Evolutionary conservation across 2,888 invertebrate genomes (phyloP).

Genomic region (Trissolcus japonicus): DNA sequence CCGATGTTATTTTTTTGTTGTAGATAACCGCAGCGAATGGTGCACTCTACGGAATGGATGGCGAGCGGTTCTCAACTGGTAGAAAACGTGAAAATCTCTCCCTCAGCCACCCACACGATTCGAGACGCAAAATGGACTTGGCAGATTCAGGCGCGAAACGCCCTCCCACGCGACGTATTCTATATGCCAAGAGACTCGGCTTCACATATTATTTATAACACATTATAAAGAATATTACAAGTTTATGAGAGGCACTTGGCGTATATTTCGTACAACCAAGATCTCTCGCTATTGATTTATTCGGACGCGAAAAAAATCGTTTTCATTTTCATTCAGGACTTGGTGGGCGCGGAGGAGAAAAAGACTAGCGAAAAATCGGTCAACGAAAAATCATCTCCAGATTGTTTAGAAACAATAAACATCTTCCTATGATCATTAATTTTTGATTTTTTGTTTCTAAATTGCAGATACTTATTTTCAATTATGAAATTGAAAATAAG

Average conservation of each 20-base stretch:
- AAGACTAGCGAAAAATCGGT: too few species aligned
- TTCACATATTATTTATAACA: constrained; percentile 57
- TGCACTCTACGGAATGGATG: constrained; percentile 56
- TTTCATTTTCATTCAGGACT: constrained; percentile 34
- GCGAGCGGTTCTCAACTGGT: constrained; percentile 58
- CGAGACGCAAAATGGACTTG: constrained; percentile 57
- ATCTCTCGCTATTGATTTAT: constrained; percentile 50
- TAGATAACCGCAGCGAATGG: constrained; percentile 53
- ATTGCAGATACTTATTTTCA: too few species aligned
- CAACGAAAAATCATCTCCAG: too few species aligned
- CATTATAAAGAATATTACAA: constrained; percentile 56
- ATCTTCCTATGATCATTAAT: too few species aligned
- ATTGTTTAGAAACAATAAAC: too few species aligned
- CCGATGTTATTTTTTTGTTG: background rate
- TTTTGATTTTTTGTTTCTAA: too few species aligned
- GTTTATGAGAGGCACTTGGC: constrained; percentile 47
- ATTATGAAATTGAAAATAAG: too few species aligned
- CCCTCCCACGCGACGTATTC: constrained; percentile 53
- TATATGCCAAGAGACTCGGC: constrained; percentile 43
- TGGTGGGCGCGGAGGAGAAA: too few species aligned
- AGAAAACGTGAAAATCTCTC: constrained; percentile 58
- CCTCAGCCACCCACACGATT: constrained; percentile 52
- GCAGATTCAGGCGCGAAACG: constrained; percentile 57
- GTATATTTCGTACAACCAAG: constrained; percentile 34
- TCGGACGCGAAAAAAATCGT: constrained; percentile 32